Conservation (phyloP, 2,797 vertebrate genomes). For the Amniataba percoides region DNA sequence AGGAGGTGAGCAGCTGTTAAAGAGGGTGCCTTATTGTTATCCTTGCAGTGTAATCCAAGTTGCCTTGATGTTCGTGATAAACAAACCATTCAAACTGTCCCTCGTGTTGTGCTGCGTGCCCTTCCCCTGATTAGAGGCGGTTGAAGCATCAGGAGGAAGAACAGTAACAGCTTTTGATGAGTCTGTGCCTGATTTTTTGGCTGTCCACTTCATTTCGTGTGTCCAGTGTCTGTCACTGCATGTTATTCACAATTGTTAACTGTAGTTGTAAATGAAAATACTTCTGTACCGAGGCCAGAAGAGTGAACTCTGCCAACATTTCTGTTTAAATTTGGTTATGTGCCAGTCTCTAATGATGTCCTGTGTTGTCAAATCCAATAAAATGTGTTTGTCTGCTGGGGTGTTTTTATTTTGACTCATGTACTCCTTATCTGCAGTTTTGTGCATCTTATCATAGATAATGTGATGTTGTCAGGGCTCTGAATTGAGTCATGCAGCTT, state of each 20-base stretch:
- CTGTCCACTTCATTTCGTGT: constrained; percentile 42
- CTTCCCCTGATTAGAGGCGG: not conserved
- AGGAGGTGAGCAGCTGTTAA: constrained; percentile 47
- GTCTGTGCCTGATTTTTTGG: constrained; percentile 36
- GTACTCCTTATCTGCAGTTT: not conserved
- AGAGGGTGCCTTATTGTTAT: constrained; percentile 82
- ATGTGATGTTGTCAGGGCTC: not conserved
- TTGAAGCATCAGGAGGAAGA: constrained; percentile 22
- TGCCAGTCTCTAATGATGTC: constrained; percentile 58
- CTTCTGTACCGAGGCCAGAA: constrained; percentile 34
- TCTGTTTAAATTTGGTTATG: constrained; percentile 44
- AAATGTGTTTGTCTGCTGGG: constrained; percentile 11
- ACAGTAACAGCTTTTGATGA: constrained; percentile 30
- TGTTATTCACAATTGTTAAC: constrained; percentile 18
- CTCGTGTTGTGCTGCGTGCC: constrained; percentile 27
- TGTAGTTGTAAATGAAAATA: constrained; percentile 21
- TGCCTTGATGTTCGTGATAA: constrained; percentile 77
- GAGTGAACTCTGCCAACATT: constrained; percentile 46
- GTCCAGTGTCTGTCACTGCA: constrained; percentile 18
- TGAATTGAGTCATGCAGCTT: not conserved
- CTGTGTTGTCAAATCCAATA: constrained; percentile 67
- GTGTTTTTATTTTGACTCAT: not conserved
- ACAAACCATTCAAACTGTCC: constrained; percentile 23
- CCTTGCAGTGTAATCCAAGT: constrained; percentile 72
- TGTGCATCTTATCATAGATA: not conserved